Base-by-base conservation (phyloP, 2,888 invertebrate genomes). In the Hypercompe scribonia region DNA sequence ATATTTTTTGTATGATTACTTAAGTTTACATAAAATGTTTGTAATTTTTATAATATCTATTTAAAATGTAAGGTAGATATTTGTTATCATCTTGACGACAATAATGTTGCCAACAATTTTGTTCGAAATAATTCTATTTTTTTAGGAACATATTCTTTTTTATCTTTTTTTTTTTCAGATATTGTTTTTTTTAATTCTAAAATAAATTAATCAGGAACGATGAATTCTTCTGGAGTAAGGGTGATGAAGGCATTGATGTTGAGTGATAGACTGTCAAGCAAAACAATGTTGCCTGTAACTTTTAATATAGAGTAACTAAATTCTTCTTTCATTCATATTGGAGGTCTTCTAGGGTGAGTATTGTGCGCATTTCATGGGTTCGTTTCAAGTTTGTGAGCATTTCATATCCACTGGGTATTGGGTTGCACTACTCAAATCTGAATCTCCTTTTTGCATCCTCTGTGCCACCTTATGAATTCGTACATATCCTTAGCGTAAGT, bases 131-230 rank as follows among this genome's bases (percentile, higher is more conserved):
- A 24, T 50, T 34, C 0, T 24, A 24, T 67, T 50, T 50, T 42
- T 64, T 71, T 42, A 71, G 39, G 33, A 64, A 42, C 61, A 46
- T 63, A 33, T 11, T n/a, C 28, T 61, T 61, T 69, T 58, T n/a
- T n/a, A 2, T 11, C n/a, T n/a, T n/a, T 36, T 31, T 50, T 67
- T 67, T 67, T 46, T 34, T 15, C 3, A 36, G 13, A 65, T n/a
- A 13, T 24, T 64, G 4, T 15, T 28, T 68, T 34, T 67, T 50
- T 50, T 33, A 1, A 24, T 4, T 28, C 67, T 34, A 21, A 67
- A 24, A 68, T 68, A 68, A 34, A 68, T 50, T 54, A 54, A 34
- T 54, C 10, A 34, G 34, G 34, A 68, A 5, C 34, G 34, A 54
- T n/a, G n/a, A 50, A 15, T 68, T 68, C 68, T 68, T 68, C 68